Evolutionary conservation across 2,113 vertebrate species (phyloP).

Genomic region (Patagioenas fasciata): DNA sequence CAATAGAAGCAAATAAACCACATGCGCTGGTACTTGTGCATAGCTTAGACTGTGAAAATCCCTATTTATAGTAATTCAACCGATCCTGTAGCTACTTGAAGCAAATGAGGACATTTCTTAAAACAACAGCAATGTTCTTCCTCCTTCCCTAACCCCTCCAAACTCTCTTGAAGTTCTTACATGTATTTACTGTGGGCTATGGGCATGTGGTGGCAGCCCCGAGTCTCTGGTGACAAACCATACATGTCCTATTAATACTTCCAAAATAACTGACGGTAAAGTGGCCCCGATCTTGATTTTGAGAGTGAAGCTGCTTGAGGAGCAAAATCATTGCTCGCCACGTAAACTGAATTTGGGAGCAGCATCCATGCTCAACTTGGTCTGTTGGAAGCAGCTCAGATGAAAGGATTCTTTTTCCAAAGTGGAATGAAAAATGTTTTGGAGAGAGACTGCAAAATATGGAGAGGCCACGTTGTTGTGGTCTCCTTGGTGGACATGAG

Average conservation of each 20-base stretch:
- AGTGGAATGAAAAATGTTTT: not conserved
- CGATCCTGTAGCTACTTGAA: not conserved
- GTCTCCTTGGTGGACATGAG: accelerated
- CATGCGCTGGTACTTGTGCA: not conserved
- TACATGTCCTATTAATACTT: not conserved
- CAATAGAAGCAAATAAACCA: not conserved
- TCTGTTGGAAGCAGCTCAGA: not conserved
- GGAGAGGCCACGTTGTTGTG: not conserved
- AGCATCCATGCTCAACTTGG: not conserved
- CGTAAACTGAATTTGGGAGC: not conserved
- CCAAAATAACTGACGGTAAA: not conserved
- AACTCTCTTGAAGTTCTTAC: not conserved
- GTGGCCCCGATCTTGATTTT: not conserved
- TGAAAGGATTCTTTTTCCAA: not conserved
- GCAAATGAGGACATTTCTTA: not conserved
- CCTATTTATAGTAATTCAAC: not conserved
- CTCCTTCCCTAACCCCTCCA: not conserved
- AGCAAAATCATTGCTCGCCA: not conserved
- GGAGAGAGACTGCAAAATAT: not conserved
- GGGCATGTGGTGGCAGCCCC: accelerated
- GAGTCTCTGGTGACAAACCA: not conserved
- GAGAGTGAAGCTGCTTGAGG: not conserved
- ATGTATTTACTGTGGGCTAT: not conserved
- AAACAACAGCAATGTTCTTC: not conserved
- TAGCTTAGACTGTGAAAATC: not conserved